A percentile compares a stretch with the other conserved stretches of the same genome.
phyloP scores from a whole-genome alignment of 2,888 invertebrate genomes.

The Sphaeridia pumilis region DNA sequence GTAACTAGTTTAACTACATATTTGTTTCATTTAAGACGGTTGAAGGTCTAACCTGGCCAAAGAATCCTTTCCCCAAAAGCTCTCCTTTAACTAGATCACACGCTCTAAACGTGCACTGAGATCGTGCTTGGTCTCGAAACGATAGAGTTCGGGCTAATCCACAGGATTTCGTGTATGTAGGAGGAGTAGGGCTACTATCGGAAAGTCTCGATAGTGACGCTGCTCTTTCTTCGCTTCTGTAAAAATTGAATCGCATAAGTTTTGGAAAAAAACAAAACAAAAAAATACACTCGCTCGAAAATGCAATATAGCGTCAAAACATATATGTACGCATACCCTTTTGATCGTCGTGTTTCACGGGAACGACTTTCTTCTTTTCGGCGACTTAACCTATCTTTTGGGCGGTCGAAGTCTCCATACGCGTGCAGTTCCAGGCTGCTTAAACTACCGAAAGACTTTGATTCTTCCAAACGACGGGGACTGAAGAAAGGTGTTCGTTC shows the following conservation, averaged over 20 bases:
- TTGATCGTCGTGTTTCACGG: slow-evolving; percentile 29
- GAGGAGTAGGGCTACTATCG: slow-evolving; percentile 42
- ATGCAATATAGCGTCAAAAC: too few relatives aligned
- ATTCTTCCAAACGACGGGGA: slow-evolving; percentile 31
- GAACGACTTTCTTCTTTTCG: slow-evolving; percentile 32
- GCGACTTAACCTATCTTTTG: slow-evolving; percentile 31
- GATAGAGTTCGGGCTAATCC: slow-evolving; percentile 78
- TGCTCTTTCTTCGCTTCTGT: slow-evolving; percentile 31
- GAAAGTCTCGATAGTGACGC: slow-evolving; percentile 35
- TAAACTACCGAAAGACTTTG: slow-evolving; percentile 34
- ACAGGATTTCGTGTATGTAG: slow-evolving; percentile 27
- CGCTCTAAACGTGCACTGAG: slow-evolving; percentile 75
- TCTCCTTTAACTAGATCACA: slow-evolving; percentile 77
- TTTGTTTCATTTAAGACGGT: not conserved
- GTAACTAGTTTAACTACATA: not conserved
- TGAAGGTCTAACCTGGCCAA: slow-evolving; percentile 53
- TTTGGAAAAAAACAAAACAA: not conserved
- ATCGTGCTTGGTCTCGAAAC: slow-evolving; percentile 59
- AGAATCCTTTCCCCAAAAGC: slow-evolving; percentile 82
- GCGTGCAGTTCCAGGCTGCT: slow-evolving; percentile 33
- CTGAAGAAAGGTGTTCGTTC: slow-evolving; percentile 33
- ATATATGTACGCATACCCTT: slow-evolving; percentile 24
- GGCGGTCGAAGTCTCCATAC: slow-evolving; percentile 29
- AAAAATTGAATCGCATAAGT: slow-evolving; percentile 4
- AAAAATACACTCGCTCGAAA: too few relatives aligned